Base-by-base conservation (phyloP, 2,888 invertebrate genomes). In the Sinhomidia bicolor region DNA sequence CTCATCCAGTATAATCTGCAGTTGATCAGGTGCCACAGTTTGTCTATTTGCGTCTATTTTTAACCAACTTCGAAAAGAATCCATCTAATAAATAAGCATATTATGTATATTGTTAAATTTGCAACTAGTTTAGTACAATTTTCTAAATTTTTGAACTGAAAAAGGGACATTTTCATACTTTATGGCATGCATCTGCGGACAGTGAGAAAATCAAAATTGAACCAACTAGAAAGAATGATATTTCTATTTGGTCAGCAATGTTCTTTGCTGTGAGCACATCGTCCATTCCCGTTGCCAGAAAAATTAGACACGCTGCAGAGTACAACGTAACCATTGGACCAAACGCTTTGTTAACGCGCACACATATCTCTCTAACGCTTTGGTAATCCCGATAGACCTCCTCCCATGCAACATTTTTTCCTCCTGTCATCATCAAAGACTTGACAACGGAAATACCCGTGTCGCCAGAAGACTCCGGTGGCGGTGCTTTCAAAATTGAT, bases 221-320 rank as follows among this genome's bases (percentile, higher is more conserved):
- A 14, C 10, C 32, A n/a, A 20, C 20, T 17, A 79, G 29, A 29
- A 79, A 79, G 47, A 79, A 79, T n/a, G 57, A 10, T 7, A 54
- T 14, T 10, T 20, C 32, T 32, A 79, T 32, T 32, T 79, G 29
- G 17, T 10, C 12, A 9, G 2, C 4, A 17, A 57, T 57, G n/a
- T 51, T 29, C 14, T n/a, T 82, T 7, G 44, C 23, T 1, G 44
- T 12, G 0, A 82, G 12, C 1, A 82, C 17, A 0, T 44, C 14
- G 14, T 82, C 82, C 68, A 82, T n/a, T 3, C 41, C 26, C 6
- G 47, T 82, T 3, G 82, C 20, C n/a, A 68, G 68, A 47, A 36
- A 82, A 1, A 82, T 12, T 3, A 82, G 36, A 3, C 44, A 29
- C 2, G 26, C 41, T 5, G 68, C 68, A 29, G 68, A 9, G 51